Evolutionary conservation across 1,140 invertebrate genomes (phyloP).

Genomic region (Bombus vancouverensis): DNA sequence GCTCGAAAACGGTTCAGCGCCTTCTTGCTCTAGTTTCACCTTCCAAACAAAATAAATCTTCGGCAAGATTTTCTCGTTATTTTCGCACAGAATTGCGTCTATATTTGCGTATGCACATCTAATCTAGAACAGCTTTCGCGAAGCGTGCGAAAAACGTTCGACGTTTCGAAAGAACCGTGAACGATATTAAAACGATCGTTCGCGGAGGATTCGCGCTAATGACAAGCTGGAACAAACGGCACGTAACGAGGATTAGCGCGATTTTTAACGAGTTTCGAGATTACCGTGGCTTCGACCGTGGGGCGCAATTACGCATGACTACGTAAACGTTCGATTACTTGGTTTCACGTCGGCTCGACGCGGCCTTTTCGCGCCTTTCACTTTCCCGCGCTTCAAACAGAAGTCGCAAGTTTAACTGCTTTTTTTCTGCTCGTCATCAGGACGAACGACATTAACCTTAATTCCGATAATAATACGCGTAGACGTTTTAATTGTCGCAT

Average conservation of each 20-base stretch:
- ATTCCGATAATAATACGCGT: background rate
- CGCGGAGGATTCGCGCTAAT: slow-evolving; percentile 29
- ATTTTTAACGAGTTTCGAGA: slow-evolving; percentile 38
- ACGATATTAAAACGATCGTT: slow-evolving; percentile 54
- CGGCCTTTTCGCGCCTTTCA: slow-evolving; percentile 14
- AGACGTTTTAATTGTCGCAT: background rate
- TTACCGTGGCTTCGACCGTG: slow-evolving; percentile 7
- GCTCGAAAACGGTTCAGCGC: slow-evolving; percentile 2
- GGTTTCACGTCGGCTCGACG: background rate
- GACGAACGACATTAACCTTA: background rate
- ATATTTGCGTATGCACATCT: too few species aligned
- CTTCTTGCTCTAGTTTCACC: background rate
- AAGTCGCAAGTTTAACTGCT: slow-evolving; percentile 21
- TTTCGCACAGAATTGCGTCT: slow-evolving; percentile 20
- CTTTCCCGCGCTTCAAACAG: slow-evolving; percentile 23
- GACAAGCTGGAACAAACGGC: background rate
- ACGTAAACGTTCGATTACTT: slow-evolving; percentile 44
- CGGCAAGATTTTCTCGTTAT: slow-evolving; percentile 34
- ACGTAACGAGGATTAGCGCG: background rate
- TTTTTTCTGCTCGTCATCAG: background rate
- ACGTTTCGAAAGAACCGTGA: background rate
- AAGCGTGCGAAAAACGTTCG: too few species aligned
- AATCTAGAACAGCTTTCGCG: too few species aligned
- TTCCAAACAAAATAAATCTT: slow-evolving; percentile 39
- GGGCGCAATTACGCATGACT: slow-evolving; percentile 15